Conservation (phyloP, 2,797 vertebrate genomes). For the Parauchenoglanis ngamensis region DNA sequence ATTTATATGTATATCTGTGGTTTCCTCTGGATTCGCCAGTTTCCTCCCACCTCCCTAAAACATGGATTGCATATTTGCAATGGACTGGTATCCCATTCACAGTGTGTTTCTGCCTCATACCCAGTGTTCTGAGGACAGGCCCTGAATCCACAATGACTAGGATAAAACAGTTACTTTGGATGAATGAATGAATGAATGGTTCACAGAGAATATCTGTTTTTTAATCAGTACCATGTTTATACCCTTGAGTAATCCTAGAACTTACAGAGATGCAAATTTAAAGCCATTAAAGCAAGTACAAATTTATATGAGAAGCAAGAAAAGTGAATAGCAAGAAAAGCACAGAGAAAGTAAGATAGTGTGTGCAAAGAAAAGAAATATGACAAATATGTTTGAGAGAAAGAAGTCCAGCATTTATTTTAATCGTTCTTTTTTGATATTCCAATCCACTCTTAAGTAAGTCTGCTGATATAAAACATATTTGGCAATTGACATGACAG, state of each 20-base stretch:
- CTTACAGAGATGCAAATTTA: background rate
- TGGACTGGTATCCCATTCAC: background rate
- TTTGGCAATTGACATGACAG: constrained; percentile 57
- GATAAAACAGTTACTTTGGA: background rate
- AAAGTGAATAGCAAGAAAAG: background rate
- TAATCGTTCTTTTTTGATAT: constrained; percentile 6
- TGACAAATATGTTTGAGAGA: background rate
- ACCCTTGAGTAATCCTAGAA: background rate
- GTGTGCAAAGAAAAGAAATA: background rate
- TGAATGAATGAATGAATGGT: background rate
- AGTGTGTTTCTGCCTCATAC: background rate
- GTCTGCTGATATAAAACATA: constrained; percentile 63
- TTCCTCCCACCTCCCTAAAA: background rate
- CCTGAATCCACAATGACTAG: background rate
- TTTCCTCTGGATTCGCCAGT: background rate
- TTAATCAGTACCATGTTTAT: background rate
- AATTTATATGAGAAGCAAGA: background rate
- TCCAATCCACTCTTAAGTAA: constrained; percentile 62
- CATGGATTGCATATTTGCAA: background rate
- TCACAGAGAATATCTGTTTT: background rate
- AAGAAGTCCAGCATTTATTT: constrained; percentile 64
- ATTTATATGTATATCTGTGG: background rate
- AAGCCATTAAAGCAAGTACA: background rate
- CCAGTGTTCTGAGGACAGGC: background rate
- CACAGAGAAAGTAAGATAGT: background rate